Evolutionary conservation across 2,888 invertebrate genomes (phyloP).

Genomic region (Teleiodes luculella): DNA sequence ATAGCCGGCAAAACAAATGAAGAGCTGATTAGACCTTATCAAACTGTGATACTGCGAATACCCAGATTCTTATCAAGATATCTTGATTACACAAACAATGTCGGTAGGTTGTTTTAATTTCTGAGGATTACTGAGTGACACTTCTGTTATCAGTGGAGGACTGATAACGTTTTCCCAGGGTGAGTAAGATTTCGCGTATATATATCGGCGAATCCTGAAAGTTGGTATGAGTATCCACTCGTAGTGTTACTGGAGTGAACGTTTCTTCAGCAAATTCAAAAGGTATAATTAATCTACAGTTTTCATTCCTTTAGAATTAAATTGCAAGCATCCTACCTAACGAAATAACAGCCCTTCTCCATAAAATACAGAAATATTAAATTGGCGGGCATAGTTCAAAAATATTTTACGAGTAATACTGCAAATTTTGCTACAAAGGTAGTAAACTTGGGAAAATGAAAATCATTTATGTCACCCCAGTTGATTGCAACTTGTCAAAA

Average conservation of each 20-base stretch:
- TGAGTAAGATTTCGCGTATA: constrained; percentile 11
- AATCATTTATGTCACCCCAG: too few relatives aligned
- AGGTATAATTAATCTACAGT: too few relatives aligned
- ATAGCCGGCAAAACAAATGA: too few relatives aligned
- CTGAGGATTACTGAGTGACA: constrained; percentile 13
- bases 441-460: too few relatives aligned
- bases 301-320: too few relatives aligned
- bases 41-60: not conserved
- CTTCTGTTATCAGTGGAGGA: constrained; percentile 14
- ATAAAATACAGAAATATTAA: too few relatives aligned
- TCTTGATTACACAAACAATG: constrained; percentile 6
- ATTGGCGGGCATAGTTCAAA: too few relatives aligned
- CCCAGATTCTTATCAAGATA: not conserved
- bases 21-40: not conserved
- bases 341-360: too few relatives aligned
- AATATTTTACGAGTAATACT: too few relatives aligned
- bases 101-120: constrained; percentile 11
- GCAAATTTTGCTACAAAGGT: too few relatives aligned
- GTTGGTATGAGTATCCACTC: not conserved
- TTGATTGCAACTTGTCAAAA: too few relatives aligned
- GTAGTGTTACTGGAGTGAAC: not conserved
- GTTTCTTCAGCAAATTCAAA: not conserved
- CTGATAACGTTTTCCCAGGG: constrained; percentile 13
- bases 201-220: not conserved
- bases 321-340: too few relatives aligned